Evolutionary conservation across 2,888 invertebrate species (phyloP).

Genomic region (Coenonympha glycerion): DNA sequence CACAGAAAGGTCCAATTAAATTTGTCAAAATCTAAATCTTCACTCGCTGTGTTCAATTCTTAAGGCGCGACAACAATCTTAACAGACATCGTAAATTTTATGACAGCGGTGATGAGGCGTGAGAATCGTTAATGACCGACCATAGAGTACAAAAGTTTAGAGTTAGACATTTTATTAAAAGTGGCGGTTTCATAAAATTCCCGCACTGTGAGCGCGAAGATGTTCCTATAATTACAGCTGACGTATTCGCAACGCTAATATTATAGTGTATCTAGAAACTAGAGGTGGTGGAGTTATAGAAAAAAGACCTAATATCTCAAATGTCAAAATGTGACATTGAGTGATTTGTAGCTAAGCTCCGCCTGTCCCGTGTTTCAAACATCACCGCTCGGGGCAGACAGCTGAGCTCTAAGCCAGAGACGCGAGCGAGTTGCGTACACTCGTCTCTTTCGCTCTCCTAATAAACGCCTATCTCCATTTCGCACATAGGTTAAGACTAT

Average conservation of each 20-base stretch:
- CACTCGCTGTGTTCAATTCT: not conserved
- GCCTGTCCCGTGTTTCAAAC: slow-evolving; percentile 78
- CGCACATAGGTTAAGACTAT: slow-evolving; percentile 58
- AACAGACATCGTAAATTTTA: slow-evolving; percentile 56
- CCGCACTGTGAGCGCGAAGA: not conserved
- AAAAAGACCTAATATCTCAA: slow-evolving; percentile 78
- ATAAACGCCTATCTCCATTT: slow-evolving; percentile 45
- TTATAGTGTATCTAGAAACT: slow-evolving; percentile 35
- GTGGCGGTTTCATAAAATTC: not conserved
- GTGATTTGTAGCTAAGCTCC: slow-evolving; percentile 78
- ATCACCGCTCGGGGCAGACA: slow-evolving; percentile 74
- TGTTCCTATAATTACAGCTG: slow-evolving; percentile 1
- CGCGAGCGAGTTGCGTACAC: slow-evolving; percentile 60
- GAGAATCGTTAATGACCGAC: slow-evolving; percentile 52
- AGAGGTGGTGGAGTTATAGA: slow-evolving; percentile 71
- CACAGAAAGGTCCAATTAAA: slow-evolving; percentile 10
- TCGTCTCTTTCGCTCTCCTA: slow-evolving; percentile 53
- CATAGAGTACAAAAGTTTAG: slow-evolving; percentile 33
- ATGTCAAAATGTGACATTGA: slow-evolving; percentile 78
- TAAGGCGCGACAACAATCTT: slow-evolving; percentile 45
- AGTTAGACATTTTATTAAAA: slow-evolving; percentile 11
- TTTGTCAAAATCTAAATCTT: slow-evolving; percentile 10
- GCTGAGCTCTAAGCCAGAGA: slow-evolving; percentile 71
- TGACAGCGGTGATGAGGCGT: slow-evolving; percentile 51
- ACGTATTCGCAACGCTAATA: not conserved